A percentile compares a stretch with the other conserved stretches of the same genome.
phyloP scores from a whole-genome alignment of 2,113 vertebrate species.

The Ahaetulla prasina region DNA sequence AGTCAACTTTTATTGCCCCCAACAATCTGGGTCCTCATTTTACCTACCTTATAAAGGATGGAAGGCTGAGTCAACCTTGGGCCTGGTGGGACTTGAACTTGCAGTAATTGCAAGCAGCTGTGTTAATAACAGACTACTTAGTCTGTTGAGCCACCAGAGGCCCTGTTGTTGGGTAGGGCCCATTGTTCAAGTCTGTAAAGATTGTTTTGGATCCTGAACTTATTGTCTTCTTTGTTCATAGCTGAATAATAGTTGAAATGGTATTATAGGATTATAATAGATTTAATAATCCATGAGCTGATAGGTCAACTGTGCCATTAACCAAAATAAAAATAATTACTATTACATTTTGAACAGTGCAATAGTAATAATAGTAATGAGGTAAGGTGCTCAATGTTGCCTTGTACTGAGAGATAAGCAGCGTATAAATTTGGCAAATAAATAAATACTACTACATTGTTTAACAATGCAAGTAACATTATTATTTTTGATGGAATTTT shows the following conservation, averaged over 20 bases:
- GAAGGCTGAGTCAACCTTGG: too few species aligned
- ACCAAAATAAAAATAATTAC: neutral
- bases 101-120: too few species aligned
- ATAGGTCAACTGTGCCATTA: neutral
- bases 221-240: conserved; percentile 31
- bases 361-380: neutral
- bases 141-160: too few species aligned
- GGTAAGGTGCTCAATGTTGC: neutral
- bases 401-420: neutral
- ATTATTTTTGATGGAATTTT: conserved; percentile 31
- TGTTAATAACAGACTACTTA: too few species aligned
- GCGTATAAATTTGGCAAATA: neutral
- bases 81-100: too few species aligned
- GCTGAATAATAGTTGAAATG: conserved; percentile 5
- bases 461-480: conserved; percentile 4
- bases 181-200: too few species aligned
- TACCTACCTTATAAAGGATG: too few species aligned
- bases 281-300: conserved; percentile 25
- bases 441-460: neutral
- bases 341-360: neutral
- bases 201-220: too few species aligned
- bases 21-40: too few species aligned
- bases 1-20: too few species aligned
- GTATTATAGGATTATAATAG: conserved; percentile 15
- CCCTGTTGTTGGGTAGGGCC: too few species aligned